Conservation (phyloP, 2,888 invertebrate species). For the Microctonus aethiopoides region DNA sequence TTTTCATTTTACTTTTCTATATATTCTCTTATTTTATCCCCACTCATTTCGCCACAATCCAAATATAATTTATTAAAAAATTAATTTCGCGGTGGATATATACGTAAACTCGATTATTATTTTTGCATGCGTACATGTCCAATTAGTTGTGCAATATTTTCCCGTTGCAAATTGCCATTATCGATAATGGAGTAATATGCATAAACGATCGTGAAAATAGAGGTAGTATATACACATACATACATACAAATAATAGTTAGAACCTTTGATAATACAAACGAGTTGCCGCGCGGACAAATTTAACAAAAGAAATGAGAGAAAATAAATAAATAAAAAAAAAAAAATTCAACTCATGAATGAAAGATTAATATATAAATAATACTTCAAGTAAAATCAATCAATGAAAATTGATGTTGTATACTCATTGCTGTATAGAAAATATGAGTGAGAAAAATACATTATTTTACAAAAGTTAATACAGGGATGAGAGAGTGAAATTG, state of each 20-base stretch:
- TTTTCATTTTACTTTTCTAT: too few species aligned
- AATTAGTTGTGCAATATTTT: not conserved
- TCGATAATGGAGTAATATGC: not conserved
- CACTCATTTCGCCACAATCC: not conserved
- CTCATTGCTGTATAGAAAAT: not conserved
- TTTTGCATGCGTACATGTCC: too few species aligned
- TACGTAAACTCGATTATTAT: too few species aligned
- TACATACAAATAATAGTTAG: too few species aligned
- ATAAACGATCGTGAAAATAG: not conserved
- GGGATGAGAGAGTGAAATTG: conserved; percentile 7
- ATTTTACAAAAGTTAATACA: conserved; percentile 43
- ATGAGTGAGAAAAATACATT: conserved; percentile 38
- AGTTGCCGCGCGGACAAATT: not conserved
- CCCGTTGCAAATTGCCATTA: not conserved
- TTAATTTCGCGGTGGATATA: too few species aligned
- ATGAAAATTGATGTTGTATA: conserved; percentile 57
- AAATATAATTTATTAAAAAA: not conserved
- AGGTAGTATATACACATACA: not conserved
- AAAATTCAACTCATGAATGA: conserved; percentile 5
- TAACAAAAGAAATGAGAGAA: not conserved
- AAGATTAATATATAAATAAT: conserved; percentile 58
- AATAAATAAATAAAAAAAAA: not conserved
- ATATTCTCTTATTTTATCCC: too few species aligned
- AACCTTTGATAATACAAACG: conserved; percentile 11
- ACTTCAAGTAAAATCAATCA: conserved; percentile 63